Conservation (phyloP, 64 coral and sea anemone species). For the Dendrophyllia cribrosa region DNA sequence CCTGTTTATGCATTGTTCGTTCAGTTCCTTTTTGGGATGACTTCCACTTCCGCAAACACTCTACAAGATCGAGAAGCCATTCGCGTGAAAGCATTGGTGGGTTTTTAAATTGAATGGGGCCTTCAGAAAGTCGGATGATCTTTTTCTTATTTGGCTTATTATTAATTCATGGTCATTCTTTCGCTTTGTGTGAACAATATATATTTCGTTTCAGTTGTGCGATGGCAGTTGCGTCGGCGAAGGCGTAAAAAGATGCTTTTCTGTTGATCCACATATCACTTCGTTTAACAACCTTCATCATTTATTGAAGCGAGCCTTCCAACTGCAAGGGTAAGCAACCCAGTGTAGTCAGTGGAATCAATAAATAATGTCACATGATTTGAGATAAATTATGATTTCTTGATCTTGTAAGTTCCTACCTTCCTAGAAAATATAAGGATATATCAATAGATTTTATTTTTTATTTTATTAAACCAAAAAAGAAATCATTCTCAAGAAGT, state of each 20-base stretch:
- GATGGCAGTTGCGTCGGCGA: slow-evolving; percentile 39
- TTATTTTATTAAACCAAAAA: too few relatives aligned
- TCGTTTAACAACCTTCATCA: slow-evolving; percentile 89
- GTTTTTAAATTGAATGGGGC: not conserved
- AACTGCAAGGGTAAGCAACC: slow-evolving; percentile 73
- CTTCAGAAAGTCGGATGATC: not conserved
- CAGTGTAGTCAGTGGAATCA: not conserved
- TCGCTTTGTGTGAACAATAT: not conserved
- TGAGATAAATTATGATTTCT: not conserved
- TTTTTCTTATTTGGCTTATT: not conserved
- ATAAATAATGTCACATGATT: not conserved
- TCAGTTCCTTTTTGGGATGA: not conserved
- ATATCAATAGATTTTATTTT: too few relatives aligned
- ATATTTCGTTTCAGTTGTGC: slow-evolving; percentile 63
- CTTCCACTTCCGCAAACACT: slow-evolving; percentile 26
- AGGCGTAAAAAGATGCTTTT: slow-evolving; percentile 78
- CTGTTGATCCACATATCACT: slow-evolving; percentile 93
- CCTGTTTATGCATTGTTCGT: not conserved
- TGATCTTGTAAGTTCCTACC: too few relatives aligned
- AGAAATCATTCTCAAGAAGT: too few relatives aligned
- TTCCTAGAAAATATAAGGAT: too few relatives aligned
- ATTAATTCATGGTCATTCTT: not conserved
- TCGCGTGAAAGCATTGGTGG: slow-evolving; percentile 88
- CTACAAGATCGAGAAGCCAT: slow-evolving; percentile 91
- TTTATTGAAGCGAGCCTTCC: slow-evolving; percentile 80